These are phyloP conservation scores for Euura lappo DNA, from an alignment of 1,140 invertebrate genomes.

Conservation along the genomic window DNA sequence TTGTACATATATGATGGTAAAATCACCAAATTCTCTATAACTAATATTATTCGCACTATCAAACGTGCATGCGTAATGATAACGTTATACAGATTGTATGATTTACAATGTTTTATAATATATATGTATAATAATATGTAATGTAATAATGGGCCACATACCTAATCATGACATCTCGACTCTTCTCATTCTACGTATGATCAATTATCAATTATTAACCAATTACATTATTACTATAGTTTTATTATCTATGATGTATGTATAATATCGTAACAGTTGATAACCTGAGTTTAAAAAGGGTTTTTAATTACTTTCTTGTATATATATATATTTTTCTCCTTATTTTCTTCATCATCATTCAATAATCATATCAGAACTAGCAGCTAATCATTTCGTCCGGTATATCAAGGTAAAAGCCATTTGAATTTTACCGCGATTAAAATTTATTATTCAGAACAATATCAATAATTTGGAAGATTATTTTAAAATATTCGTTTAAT, in stretches of 20 bases:
- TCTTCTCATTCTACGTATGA: not conserved
- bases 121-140: not conserved
- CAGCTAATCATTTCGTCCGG: no score
- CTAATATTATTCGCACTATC: no score
- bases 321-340: not conserved
- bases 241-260: not conserved
- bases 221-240: no score
- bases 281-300: slow-evolving; percentile 2
- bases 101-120: not conserved
- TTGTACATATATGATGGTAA: no score
- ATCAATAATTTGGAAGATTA: no score
- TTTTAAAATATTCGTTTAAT: not conserved
- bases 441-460: no score
- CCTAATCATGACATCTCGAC: not conserved
- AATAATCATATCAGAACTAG: no score
- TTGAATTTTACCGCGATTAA: no score
- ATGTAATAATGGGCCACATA: no score
- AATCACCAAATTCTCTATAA: no score
- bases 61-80: no score
- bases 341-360: not conserved
- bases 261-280: not conserved
- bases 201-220: not conserved
- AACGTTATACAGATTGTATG: not conserved
- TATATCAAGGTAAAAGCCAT: no score
- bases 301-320: not conserved